These are phyloP conservation scores for Leucophenga varia DNA, from an alignment of 1,140 invertebrate genomes.

Conservation along the genomic window DNA sequence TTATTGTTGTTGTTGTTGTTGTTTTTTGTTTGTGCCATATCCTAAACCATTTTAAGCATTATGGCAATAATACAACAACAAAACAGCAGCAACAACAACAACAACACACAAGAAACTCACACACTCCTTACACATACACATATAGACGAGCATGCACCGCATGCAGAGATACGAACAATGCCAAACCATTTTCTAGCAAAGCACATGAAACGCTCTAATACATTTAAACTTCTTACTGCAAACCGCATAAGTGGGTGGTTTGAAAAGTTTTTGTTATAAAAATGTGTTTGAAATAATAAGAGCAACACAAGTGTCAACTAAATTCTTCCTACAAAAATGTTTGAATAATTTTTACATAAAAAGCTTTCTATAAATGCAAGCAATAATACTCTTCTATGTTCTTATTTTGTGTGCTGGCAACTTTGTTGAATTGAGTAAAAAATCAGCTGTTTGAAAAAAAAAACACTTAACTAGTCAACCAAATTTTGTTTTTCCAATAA, in stretches of 20 bases:
- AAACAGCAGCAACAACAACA: background rate
- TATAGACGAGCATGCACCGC: background rate
- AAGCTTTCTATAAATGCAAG: too few relatives aligned
- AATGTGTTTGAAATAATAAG: too few relatives aligned
- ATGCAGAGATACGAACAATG: background rate
- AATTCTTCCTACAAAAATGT: too few relatives aligned
- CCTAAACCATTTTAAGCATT: conserved; percentile 37
- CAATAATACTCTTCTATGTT: too few relatives aligned
- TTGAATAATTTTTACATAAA: too few relatives aligned
- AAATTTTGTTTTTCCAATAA: too few relatives aligned
- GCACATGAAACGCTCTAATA: conserved; percentile 16
- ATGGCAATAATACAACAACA: conserved; percentile 26
- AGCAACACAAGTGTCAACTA: too few relatives aligned
- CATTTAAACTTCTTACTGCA: conserved; percentile 37
- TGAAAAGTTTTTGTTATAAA: conserved; percentile 1
- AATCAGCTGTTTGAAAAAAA: too few relatives aligned
- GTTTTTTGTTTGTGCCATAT: conserved; percentile 40
- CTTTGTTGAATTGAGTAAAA: too few relatives aligned
- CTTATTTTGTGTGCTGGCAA: too few relatives aligned
- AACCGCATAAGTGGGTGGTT: too few relatives aligned
- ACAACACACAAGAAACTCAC: conserved; percentile 5
- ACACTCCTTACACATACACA: background rate
- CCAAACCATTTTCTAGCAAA: conserved; percentile 2
- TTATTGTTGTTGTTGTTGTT: conserved; percentile 12
- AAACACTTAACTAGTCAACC: too few relatives aligned